Evolutionary conservation across 2,888 invertebrate genomes (phyloP).

Genomic region (Deroplatys truncata): DNA sequence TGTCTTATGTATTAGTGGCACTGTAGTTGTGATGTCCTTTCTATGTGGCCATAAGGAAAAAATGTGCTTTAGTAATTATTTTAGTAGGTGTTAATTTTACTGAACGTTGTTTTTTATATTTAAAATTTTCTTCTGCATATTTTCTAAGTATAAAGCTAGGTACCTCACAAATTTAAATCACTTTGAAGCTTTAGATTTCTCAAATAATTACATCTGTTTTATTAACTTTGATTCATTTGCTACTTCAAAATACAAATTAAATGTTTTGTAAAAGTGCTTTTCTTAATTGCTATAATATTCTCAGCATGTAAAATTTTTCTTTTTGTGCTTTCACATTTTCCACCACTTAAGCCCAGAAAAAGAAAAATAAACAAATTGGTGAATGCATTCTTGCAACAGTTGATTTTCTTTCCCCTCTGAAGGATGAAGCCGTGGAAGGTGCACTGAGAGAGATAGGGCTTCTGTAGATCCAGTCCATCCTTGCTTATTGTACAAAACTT

Average conservation of each 20-base stretch:
- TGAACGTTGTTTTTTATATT: neutral
- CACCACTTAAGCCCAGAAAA: neutral
- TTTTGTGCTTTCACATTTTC: neutral
- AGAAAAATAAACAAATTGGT: neutral
- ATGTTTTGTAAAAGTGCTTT: neutral
- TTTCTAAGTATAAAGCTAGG: neutral
- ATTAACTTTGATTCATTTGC: neutral
- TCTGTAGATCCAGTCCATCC: slow-evolving; percentile 53
- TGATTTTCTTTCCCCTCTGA: slow-evolving; percentile 35
- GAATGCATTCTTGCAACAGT: neutral
- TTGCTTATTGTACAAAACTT: neutral
- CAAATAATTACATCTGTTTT: neutral
- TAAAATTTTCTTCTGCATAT: neutral
- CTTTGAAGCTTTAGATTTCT: neutral
- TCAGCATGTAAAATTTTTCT: neutral
- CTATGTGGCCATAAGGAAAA: neutral
- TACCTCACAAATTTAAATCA: neutral
- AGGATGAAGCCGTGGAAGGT: slow-evolving; percentile 93
- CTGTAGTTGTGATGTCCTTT: neutral
- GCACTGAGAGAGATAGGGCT: slow-evolving; percentile 92
- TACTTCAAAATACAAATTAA: neutral
- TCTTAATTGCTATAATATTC: neutral
- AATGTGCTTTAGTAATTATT: neutral
- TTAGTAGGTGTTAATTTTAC: neutral
- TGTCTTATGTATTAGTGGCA: neutral